phyloP scores from a whole-genome alignment of 2,797 vertebrate species.

The Amblyraja radiata region DNA sequence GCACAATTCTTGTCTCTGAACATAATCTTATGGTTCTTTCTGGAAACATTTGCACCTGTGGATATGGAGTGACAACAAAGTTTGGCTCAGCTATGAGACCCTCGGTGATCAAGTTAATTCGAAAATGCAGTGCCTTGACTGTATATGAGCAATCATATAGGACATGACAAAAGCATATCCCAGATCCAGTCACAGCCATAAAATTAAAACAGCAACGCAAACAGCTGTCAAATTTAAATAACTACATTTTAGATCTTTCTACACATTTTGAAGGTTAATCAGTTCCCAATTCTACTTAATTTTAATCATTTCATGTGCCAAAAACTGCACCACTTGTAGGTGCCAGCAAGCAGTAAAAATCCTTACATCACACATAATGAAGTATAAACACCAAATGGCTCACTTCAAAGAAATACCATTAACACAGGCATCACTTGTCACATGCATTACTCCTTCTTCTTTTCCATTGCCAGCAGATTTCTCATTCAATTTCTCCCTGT shows the following conservation, averaged over 20 bases:
- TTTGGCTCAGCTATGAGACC: background rate
- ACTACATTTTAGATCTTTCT: background rate
- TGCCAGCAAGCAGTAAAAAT: slow-evolving; percentile 3
- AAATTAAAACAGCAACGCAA: background rate
- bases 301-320: background rate
- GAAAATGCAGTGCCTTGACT: background rate
- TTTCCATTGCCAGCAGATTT: background rate
- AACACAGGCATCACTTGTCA: background rate
- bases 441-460: background rate
- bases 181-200: background rate
- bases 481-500: background rate
- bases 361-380: background rate
- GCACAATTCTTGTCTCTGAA: background rate
- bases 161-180: background rate
- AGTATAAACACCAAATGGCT: slow-evolving; percentile 16
- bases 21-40: background rate
- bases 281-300: background rate
- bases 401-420: slow-evolving; percentile 28
- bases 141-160: background rate
- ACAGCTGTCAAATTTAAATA: background rate
- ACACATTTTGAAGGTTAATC: background rate
- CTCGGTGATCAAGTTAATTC: background rate
- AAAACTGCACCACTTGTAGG: background rate
- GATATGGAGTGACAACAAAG: background rate
- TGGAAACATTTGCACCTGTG: background rate